Base-by-base conservation (phyloP, 2,113 vertebrate genomes). In the Zosterops pallidus region DNA sequence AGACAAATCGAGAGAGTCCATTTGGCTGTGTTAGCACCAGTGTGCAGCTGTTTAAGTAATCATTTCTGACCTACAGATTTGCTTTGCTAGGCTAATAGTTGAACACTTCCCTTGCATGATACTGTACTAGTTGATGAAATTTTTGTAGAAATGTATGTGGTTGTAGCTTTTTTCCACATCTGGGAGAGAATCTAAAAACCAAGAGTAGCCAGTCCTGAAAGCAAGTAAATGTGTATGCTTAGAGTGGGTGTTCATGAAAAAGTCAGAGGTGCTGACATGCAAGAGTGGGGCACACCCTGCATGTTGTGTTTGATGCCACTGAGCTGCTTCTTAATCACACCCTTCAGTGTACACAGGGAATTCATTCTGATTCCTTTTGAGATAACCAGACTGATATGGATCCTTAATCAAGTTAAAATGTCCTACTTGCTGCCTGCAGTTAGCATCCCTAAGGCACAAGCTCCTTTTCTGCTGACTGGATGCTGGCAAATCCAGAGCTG, bases 351-450 rank as follows among this genome's bases (percentile, higher is more conserved):
- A 28, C 2, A 0, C 22, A 41, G 33, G 33, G 29, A 78, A 56
- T 76, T 63, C 2, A 10, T n/a, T 69, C 63, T 53, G 17, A 55
- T 65, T 50, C 33, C 24, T 72, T 76, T 65, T 2, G 5, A 42
- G n/a, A 53, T 50, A 55, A 11, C 20, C 5, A 31, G 39, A 22
- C 26, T 57, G 44, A 42, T 63, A 25, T 10, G 33, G 29, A 56
- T 75, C 37, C 47, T 33, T n/a, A 52, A 23, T 67, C 20, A n/a
- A 74, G 60, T 59, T 81, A 9, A 37, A 42, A 22, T 28, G 28
- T 20, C 42, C 28, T 74, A 0, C 41, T 65, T 3, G 1, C 17
- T 81, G 1, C 46, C 24, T 1, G 1, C 9, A 50, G 14, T 60
- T 26, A 21, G 28, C 9, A 1, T 26, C 44, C 57, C n/a, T 31